These are phyloP conservation scores for Drosophila eugracilis DNA, from an alignment of 1,140 invertebrate genomes.

Conservation along the genomic window DNA sequence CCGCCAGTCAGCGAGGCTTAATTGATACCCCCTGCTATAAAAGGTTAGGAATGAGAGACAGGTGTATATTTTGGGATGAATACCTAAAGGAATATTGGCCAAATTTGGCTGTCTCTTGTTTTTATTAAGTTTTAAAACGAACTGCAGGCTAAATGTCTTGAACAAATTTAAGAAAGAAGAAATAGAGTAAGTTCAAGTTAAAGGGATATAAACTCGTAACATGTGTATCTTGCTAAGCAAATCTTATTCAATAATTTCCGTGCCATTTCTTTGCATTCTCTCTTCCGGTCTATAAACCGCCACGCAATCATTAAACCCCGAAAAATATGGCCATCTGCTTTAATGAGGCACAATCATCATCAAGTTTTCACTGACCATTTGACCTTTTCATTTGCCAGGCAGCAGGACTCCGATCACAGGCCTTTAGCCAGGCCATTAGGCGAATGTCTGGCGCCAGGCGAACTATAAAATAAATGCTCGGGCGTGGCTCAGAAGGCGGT, in stretches of 20 bases:
- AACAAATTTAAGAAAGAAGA: neutral
- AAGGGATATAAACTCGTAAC: no score
- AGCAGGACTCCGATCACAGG: constrained; percentile 37
- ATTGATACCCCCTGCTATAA: constrained; percentile 29
- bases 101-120: neutral
- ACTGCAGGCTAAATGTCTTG: neutral
- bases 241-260: constrained; percentile 38
- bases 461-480: constrained; percentile 75
- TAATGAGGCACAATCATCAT: constrained; percentile 49
- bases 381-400: constrained; percentile 53
- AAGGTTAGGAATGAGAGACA: constrained; percentile 38
- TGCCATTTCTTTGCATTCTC: constrained; percentile 17
- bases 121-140: neutral
- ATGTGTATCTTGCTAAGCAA: constrained; percentile 16
- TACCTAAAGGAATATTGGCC: constrained; percentile 11
- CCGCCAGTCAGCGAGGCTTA: constrained; percentile 19
- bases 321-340: constrained; percentile 51
- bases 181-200: no score
- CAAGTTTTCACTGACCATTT: constrained; percentile 65
- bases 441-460: constrained; percentile 70
- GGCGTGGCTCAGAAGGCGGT: constrained; percentile 56
- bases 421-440: constrained; percentile 50
- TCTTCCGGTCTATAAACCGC: constrained; percentile 25
- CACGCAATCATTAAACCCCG: constrained; percentile 34
- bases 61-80: constrained; percentile 39